These are phyloP conservation scores for Mesorhabditis spiculigera DNA, from an alignment of 2,888 invertebrate species.

Conservation along the genomic window DNA sequence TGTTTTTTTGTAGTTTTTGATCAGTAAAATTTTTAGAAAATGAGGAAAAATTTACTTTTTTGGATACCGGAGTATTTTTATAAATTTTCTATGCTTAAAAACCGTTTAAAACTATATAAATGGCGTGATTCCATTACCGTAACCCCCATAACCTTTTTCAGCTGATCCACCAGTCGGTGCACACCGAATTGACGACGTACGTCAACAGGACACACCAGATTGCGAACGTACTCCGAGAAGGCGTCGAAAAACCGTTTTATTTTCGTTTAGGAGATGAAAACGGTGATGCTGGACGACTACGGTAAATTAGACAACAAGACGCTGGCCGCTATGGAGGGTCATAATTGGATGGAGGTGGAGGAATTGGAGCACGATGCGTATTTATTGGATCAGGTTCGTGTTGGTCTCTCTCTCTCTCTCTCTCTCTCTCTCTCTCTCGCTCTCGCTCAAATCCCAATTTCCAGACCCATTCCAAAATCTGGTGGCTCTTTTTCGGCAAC, in stretches of 20 bases:
- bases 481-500: slow-evolving; percentile 41
- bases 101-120: not conserved
- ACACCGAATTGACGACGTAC: slow-evolving; percentile 39
- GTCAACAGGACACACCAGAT: slow-evolving; percentile 45
- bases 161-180: slow-evolving; percentile 40
- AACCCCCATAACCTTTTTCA: slow-evolving; percentile 9
- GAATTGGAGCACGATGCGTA: slow-evolving; percentile 37
- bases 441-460: slow-evolving; percentile 9
- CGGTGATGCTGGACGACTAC: slow-evolving; percentile 38
- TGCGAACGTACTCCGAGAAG: slow-evolving; percentile 18
- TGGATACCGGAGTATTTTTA: too few species aligned
- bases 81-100: too few species aligned
- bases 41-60: too few species aligned
- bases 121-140: not conserved
- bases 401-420: not conserved
- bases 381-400: slow-evolving; percentile 25
- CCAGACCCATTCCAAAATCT: slow-evolving; percentile 38
- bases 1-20: too few species aligned
- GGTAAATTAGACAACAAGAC: slow-evolving; percentile 30
- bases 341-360: slow-evolving; percentile 39
- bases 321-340: slow-evolving; percentile 23
- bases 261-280: slow-evolving; percentile 29
- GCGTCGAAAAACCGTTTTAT: not conserved
- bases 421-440: not conserved
- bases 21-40: too few species aligned